phyloP scores from a whole-genome alignment of 64 coral and sea anemone species.

The Anthopleura sola region DNA sequence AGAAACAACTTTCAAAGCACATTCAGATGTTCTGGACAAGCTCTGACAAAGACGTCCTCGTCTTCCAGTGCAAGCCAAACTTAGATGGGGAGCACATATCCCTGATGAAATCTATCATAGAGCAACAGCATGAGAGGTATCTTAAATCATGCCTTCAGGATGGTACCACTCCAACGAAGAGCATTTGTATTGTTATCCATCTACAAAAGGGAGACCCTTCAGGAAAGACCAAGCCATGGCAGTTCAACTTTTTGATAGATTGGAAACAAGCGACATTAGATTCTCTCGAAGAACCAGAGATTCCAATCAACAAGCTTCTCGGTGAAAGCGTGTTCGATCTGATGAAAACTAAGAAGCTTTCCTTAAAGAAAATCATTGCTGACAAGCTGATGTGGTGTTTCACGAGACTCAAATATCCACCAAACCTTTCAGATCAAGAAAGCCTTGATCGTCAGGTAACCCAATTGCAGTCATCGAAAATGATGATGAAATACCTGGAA shows the following conservation, averaged over 20 bases:
- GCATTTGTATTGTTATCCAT: conserved; percentile 86
- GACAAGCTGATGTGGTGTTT: conserved; percentile 62
- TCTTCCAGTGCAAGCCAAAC: conserved; percentile 87
- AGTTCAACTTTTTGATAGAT: conserved; percentile 64
- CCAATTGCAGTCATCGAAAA: conserved; percentile 28
- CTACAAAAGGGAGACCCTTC: conserved; percentile 9
- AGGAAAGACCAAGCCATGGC: conserved; percentile 31
- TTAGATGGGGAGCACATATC: conserved; percentile 81
- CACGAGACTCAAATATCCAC: conserved; percentile 69
- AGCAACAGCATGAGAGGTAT: conserved; percentile 60
- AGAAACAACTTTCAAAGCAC: conserved; percentile 78
- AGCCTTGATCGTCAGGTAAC: conserved; percentile 26
- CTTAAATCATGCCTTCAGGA: neutral
- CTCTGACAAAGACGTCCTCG: conserved; percentile 41
- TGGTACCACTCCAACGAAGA: conserved; percentile 19
- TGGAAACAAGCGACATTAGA: conserved; percentile 78
- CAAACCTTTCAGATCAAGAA: conserved; percentile 17
- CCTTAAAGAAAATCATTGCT: conserved; percentile 23
- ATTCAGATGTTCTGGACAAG: conserved; percentile 65
- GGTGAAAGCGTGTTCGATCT: neutral
- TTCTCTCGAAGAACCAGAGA: conserved; percentile 25
- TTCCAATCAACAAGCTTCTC: conserved; percentile 38
- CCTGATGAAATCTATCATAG: conserved; percentile 69
- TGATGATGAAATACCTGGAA: conserved; percentile 46
- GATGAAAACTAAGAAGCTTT: conserved; percentile 14